These are phyloP conservation scores for Yasuhikotakia modesta DNA, from an alignment of 2,797 vertebrate species.

Conservation along the genomic window DNA sequence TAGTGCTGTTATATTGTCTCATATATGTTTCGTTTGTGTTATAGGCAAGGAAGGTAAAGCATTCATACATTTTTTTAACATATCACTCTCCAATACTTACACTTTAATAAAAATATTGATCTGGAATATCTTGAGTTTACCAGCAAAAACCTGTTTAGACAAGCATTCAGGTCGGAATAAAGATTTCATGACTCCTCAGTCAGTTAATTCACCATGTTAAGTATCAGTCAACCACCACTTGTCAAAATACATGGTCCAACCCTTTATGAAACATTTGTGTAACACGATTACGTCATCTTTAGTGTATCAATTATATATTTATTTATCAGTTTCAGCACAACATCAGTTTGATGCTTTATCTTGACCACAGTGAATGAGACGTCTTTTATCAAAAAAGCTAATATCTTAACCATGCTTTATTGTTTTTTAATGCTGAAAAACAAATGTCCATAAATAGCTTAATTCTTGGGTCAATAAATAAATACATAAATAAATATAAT, in stretches of 20 bases:
- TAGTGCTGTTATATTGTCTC: neutral
- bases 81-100: neutral
- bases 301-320: conserved; percentile 34
- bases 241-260: neutral
- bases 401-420: conserved; percentile 80
- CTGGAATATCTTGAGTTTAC: conserved; percentile 2
- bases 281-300: neutral
- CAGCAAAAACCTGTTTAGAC: conserved; percentile 2
- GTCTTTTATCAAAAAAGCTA: conserved; percentile 64
- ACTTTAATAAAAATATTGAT: neutral
- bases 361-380: conserved; percentile 56
- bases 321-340: conserved; percentile 39
- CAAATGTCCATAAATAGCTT: conserved; percentile 65
- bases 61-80: neutral
- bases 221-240: conserved; percentile 4
- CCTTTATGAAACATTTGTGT: conserved; percentile 4
- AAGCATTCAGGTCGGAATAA: neutral
- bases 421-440: conserved; percentile 64
- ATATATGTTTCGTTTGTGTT: neutral
- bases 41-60: neutral
- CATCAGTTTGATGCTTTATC: conserved; percentile 20
- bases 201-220: conserved; percentile 4
- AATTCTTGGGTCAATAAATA: conserved; percentile 74
- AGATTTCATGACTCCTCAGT: conserved; percentile 16
- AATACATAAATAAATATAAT: conserved; percentile 75